Evolutionary conservation across 2,888 invertebrate genomes (phyloP), one percentile per base, ranked within the genome.

Genomic region (Spialia ferax): DNA sequence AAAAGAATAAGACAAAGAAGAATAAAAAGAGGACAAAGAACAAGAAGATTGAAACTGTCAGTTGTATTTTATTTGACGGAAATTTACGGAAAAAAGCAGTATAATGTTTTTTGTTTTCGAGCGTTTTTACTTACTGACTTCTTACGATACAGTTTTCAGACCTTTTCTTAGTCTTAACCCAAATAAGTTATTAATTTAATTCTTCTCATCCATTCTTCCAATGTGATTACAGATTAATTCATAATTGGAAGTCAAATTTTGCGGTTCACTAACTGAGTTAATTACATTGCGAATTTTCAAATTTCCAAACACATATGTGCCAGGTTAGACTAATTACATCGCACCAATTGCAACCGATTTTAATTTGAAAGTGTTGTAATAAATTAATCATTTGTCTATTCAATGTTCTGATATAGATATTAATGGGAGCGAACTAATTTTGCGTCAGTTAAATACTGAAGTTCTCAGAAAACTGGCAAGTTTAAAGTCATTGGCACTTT

Each of bases 261-360:
- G 59, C 45, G 26, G 26, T 59, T 42, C 45, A 42, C 23, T 59
- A 26, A 18, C 59, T 26, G 45, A 45, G 42, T 26, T 59, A 26
- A 45, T 59, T 42, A 59, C 45, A 45, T 57, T 59, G 59, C 26
- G 15, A 59, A 59, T 15, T 59, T 42, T 63, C 26, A 20, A 63
- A 42, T 63, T 54, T 26, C 7, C 42, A 63, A 42, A 38, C 38
- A n/a, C 23, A 26, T 38, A 42, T 42, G 54, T 55, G 55, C 42
- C 18, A 42, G 55, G 63, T 42, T 55, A 29, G 26, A 13, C 18
- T 63, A 54, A 63, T 63, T 63, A 55, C 1, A 38, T 29, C 18
- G 11, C 8, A 42, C 7, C 54, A 45, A 55, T 55, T 63, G 63
- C 54, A 54, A 29, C 11, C 63, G 63, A 38, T 62, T 62, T 62